Base-by-base conservation (phyloP, 1,140 invertebrate genomes). In the Probaryconus sp. region DNA sequence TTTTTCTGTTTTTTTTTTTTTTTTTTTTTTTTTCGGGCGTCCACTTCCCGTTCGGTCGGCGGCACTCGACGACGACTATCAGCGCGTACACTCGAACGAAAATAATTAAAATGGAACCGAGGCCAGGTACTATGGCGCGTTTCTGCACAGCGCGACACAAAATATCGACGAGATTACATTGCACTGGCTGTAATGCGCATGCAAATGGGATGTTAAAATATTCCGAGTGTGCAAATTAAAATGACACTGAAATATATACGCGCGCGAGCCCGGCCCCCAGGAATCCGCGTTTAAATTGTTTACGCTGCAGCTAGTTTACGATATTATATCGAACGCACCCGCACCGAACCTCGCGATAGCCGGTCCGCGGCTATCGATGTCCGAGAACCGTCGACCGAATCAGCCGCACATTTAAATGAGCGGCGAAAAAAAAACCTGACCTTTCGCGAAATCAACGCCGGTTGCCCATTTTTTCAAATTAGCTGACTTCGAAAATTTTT, bases 161-260 rank as follows among this genome's bases (percentile, higher is more conserved):
- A 85, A 86, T 85, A 86, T 85, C 84, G 85, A 85, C 82, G 81
- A 85, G 83, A 85, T 86, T 85, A 85, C 83, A 84, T 83, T 80
- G 81, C 82, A 77, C 75, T 51, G 76, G 69, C 73, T 85, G 80
- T 84, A 85, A 86, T 85, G 77, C 79, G 79, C 74, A 86, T 86
- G 83, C 81, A 85, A 86, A 86, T 86, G 76, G 75, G 77, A 85
- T 82, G 81, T 81, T 86, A 83, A 85, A 87, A 85, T 85, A 87
- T 86, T 85, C 85, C 77, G 76, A 81, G 80, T 84, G 75, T 78
- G 83, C 79, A 81, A 86, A 86, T 86, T 85, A 85, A 84, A 87
- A 86, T 86, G 82, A 86, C 81, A 82, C 80, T 81, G 79, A 85
- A 84, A 85, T 84, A 83, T 84, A 85, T 84, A 83, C 71, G 76